Base-by-base conservation (phyloP, 2,797 vertebrate genomes). In the Ctenosaura bakeri region DNA sequence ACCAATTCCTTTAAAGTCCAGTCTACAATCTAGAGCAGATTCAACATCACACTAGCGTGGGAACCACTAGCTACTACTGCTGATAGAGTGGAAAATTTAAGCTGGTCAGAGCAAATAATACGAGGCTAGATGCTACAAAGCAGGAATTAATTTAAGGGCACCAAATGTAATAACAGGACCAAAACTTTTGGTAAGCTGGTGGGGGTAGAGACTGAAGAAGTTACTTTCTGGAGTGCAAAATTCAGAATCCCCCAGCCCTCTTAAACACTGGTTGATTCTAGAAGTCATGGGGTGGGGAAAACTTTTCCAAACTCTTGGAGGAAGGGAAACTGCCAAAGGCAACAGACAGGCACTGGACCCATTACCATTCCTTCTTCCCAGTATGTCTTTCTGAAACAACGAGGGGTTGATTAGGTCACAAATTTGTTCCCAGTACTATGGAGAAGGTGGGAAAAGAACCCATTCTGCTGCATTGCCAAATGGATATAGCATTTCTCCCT, bases 401-500 rank as follows among this genome's bases (percentile, higher is more conserved):
- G 18, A 0, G 26, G 78, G 79, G 7, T 32, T 62, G 22, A 0
- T 38, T 78, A 4, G 71, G 14, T 46, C 90, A 81, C 56, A 6
- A 71, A 86, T 5, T 71, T 78, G 1, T 80, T 79, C 76, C 14
- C 8, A 6, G 29, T 64, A 89, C 91, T 93, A 94, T 88, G 62
- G 56, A 93, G 66, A 1, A 22, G 7, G 12, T 20, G 74, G 29
- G 18, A 83, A 66, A 59, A 38, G 24, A 4, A 35, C 69, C 26
- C n/a, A 69, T 32, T 32, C 66, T 69, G 29, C 66, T 69, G 8
- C 73, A 29, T 84, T 62, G 91, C 93, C 91, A 93, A 95, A 90
- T 87, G n/a, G 59, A 83, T 38, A 24, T 22, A 71, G 24, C 0
- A 9, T 85, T 95, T 90, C 81, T 89, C 88, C 91, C 90, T 1